Conservation (phyloP, 2,113 vertebrate species). For the Melanotaenia duboulayi region DNA sequence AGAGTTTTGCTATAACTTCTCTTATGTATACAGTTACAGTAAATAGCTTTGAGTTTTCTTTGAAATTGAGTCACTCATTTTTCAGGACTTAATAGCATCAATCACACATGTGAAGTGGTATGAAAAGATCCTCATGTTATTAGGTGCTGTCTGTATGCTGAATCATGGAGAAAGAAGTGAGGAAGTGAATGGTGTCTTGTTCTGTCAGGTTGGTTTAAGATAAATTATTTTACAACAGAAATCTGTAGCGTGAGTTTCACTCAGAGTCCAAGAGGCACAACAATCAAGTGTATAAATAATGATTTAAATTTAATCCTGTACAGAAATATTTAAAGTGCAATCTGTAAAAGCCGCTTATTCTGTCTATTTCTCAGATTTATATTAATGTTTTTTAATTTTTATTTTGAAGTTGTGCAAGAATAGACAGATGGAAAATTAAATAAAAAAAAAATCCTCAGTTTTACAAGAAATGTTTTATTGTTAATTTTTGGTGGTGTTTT, state of each 20-base stretch:
- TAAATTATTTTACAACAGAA: no score
- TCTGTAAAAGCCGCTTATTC: no score
- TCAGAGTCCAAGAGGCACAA: not conserved
- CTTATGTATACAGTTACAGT: slow-evolving; percentile 63
- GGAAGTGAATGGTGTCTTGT: no score
- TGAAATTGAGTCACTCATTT: slow-evolving; percentile 53
- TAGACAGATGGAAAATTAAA: no score
- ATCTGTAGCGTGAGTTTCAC: no score
- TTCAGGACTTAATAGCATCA: not conserved
- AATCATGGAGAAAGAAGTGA: not conserved
- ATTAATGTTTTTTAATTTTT: no score
- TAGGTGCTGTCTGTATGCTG: not conserved
- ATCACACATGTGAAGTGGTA: not conserved
- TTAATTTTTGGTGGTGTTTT: no score
- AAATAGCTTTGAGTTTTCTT: slow-evolving; percentile 77
- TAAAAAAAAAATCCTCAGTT: no score
- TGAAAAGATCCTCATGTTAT: not conserved
- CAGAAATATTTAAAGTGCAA: not conserved
- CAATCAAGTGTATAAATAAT: not conserved
- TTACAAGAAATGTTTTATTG: no score
- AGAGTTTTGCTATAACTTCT: slow-evolving; percentile 24
- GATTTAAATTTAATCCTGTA: not conserved
- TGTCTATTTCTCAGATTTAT: no score
- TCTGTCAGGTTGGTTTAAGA: no score
- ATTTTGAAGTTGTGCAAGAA: no score